phyloP scores from a whole-genome alignment of 2,797 vertebrate genomes.

The Catharus ustulatus region DNA sequence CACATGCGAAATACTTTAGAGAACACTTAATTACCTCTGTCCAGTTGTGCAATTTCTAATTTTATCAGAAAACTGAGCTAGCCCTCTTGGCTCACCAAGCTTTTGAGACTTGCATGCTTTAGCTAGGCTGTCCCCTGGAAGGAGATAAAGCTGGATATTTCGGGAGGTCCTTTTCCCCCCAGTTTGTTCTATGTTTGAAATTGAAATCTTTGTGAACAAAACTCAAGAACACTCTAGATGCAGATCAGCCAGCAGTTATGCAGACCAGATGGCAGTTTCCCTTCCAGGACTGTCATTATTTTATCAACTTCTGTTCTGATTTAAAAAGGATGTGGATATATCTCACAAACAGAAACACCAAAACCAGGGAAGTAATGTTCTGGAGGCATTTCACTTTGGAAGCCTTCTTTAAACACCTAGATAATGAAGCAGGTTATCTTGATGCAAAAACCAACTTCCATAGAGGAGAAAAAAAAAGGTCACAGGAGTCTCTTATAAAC shows the following conservation, averaged over 20 bases:
- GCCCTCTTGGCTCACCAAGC: background rate
- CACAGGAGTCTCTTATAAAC: background rate
- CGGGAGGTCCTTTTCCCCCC: background rate
- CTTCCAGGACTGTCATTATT: conserved; percentile 25
- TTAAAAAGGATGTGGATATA: background rate
- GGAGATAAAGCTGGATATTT: background rate
- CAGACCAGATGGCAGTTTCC: conserved; percentile 41
- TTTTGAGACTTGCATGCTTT: background rate
- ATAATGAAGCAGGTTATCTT: background rate
- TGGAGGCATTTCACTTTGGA: background rate
- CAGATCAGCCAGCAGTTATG: conserved; percentile 20
- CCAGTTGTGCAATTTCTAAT: background rate
- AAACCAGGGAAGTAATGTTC: background rate
- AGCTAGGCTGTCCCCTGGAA: background rate
- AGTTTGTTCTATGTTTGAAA: background rate
- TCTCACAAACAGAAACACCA: background rate
- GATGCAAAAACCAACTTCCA: background rate
- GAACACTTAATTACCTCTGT: conserved; percentile 22
- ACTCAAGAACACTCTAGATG: background rate
- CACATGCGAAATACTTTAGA: conserved; percentile 33
- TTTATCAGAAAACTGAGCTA: conserved; percentile 18
- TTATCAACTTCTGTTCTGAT: conserved; percentile 43
- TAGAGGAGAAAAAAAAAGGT: background rate
- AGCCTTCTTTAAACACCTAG: background rate
- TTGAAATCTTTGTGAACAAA: background rate